Base-by-base conservation (phyloP, 1,140 invertebrate genomes). In the Metopolophium dirhodum region DNA sequence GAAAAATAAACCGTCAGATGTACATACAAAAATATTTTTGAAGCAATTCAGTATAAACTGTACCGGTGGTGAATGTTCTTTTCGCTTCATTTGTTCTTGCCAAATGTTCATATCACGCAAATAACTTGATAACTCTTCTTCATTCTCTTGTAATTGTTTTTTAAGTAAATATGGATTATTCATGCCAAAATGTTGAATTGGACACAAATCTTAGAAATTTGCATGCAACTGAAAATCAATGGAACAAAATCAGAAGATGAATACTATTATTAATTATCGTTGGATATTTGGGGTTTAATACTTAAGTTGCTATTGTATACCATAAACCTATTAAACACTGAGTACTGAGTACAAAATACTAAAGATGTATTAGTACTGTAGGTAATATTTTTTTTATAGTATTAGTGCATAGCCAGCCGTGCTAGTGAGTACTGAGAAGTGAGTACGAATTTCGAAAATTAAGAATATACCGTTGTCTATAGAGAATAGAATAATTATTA, bases 41-140 rank as follows among this genome's bases (percentile, higher is more conserved):
- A 47, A 77, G 45, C n/a, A 77, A 91, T 85, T 83, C 20, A 88
- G 47, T 49, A 22, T 35, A 54, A 54, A 35, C 26, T 35, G 7
- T 51, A 94, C 94, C 9, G 94, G 93, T 47, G 97, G 94, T 90
- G 96, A 96, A 93, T 96, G 95, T 94, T 99, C 98, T 95, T 98
- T 98, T 94, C 96, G 96, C 95, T 98, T 98, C 95, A 98, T 98
- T 94, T 98, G 97, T 91, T 96, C 95, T 95, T 98, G 97, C 98
- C 98, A 99, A 94, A 96, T 96, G 95, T 97, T 96, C 94, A 99
- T 95, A 94, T 98, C 98, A 93, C 96, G 96, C 94, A 97, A 96
- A 95, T 97, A 98, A 93, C 96, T 96, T 94, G 97, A 96, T 41
- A 98, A 95, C 94, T 97, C 97, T 85, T 96, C 96, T 23, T 97